Conservation (phyloP, 2,113 vertebrate genomes). For the Amphilophus citrinellus region DNA sequence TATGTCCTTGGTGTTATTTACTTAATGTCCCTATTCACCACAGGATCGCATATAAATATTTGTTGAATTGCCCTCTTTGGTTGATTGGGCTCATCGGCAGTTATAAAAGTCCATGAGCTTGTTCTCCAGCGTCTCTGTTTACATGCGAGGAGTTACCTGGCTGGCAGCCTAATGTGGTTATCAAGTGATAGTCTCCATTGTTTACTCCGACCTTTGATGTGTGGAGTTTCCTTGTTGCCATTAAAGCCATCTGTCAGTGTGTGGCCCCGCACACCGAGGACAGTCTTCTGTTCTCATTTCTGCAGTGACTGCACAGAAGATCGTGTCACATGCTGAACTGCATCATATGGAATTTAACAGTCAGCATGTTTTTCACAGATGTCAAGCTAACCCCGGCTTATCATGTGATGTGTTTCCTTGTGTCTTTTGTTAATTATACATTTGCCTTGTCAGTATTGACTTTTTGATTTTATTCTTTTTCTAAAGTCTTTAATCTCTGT, state of each 20-base stretch:
- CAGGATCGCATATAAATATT: neutral
- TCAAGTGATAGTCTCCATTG: neutral
- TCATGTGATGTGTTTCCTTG: neutral
- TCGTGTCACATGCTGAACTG: neutral
- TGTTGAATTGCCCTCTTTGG: neutral
- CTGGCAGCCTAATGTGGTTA: neutral
- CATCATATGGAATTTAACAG: neutral
- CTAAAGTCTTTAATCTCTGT: neutral
- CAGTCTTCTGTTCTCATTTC: neutral
- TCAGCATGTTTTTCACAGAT: conserved; percentile 1
- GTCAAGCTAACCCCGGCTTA: neutral
- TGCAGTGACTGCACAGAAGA: neutral
- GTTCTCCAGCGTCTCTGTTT: neutral
- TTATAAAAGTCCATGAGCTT: neutral
- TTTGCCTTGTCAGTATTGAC: neutral
- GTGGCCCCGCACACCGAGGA: neutral
- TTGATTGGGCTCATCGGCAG: neutral
- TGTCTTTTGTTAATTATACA: neutral
- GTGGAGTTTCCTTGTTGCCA: neutral
- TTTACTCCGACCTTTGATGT: conserved; percentile 5
- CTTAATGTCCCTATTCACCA: neutral
- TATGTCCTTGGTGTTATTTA: neutral
- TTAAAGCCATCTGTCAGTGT: neutral
- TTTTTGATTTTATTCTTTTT: neutral
- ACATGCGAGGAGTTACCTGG: neutral